A percentile compares a stretch with the other conserved stretches of the same genome.
Evolutionary conservation across 2,113 vertebrate species (phyloP).

Genomic region (Sigmodon hispidus): DNA sequence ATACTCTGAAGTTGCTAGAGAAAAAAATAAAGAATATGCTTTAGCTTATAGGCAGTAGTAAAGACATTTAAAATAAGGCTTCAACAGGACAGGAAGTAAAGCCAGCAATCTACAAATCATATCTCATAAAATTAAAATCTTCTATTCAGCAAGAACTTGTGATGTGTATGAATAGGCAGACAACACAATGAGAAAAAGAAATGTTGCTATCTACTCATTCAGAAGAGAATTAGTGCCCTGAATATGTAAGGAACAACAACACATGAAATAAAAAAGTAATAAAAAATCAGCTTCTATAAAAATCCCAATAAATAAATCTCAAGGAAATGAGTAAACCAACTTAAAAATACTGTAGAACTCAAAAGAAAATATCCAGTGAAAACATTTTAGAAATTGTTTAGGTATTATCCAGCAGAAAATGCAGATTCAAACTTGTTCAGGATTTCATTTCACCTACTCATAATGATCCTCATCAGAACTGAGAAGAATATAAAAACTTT

Average conservation of each 20-base stretch:
- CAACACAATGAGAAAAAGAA: not conserved
- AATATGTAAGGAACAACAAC: not conserved
- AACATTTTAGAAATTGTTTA: not conserved
- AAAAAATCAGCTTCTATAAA: not conserved
- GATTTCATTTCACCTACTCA: not conserved
- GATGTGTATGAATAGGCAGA: not conserved
- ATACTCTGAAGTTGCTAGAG: not conserved
- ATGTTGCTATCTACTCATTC: not conserved
- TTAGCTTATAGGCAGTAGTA: not conserved
- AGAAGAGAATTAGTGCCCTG: not conserved
- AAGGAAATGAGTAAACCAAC: not conserved
- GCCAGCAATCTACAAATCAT: not conserved
- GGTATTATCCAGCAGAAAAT: not conserved
- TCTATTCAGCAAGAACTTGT: not conserved
- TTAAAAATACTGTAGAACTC: not conserved
- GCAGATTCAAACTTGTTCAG: not conserved
- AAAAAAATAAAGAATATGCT: not conserved
- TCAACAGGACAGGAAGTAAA: not conserved
- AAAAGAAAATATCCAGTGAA: not conserved
- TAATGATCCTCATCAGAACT: not conserved
- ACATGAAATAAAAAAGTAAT: not conserved
- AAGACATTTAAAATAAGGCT: not conserved
- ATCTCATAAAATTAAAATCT: not conserved
- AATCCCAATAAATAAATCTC: not conserved
- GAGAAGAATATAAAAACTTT: not conserved